Base-by-base conservation (phyloP, 1,140 invertebrate species). In the Halotydeus destructor region DNA sequence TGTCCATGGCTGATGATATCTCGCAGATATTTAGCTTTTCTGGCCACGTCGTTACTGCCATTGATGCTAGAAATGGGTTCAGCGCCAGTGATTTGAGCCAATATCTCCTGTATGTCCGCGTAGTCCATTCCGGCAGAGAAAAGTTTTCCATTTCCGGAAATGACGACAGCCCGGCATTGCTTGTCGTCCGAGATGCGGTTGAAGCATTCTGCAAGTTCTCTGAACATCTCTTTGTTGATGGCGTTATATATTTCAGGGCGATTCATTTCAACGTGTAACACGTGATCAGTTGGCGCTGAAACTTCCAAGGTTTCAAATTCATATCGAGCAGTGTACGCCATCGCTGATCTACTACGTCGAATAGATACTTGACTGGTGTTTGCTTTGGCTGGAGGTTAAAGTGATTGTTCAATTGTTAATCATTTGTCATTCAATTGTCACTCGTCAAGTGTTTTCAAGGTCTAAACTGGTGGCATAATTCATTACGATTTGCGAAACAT, bases 241-340 rank as follows among this genome's bases (percentile, higher is more conserved):
- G 85, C 74, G 68, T 96, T 96, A 0, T 75, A 50, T 58, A 78
- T 75, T n/a, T 82, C 70, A 12, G 88, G 84, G 45, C 86, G 68
- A 56, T 91, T 88, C 1, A 96, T 59, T 58, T 89, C 72, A 1
- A 96, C 85, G 64, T 88, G 76, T 51, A 71, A 78, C 6, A 94
- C 80, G 70, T 72, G 76, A 47, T 76, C 74, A 56, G 74, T 72
- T 1, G 82, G 79, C 11, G 69, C 64, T 5, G 70, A 69, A 11
- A 93, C 64, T 18, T 64, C 59, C 35, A 93, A 53, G 0, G 78
- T 57, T 60, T 46, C 44, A 26, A 30, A 46, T 16, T 46, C 44
- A 24, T 44, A 44, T 22, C 37, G 28, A 21, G 41, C 38, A 4
- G 42, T 44, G 23, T 44, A 44, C 3, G 42, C 42, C 6, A 36